Conservation (phyloP, 2,797 vertebrate genomes). For the Antrozous pallidus region DNA sequence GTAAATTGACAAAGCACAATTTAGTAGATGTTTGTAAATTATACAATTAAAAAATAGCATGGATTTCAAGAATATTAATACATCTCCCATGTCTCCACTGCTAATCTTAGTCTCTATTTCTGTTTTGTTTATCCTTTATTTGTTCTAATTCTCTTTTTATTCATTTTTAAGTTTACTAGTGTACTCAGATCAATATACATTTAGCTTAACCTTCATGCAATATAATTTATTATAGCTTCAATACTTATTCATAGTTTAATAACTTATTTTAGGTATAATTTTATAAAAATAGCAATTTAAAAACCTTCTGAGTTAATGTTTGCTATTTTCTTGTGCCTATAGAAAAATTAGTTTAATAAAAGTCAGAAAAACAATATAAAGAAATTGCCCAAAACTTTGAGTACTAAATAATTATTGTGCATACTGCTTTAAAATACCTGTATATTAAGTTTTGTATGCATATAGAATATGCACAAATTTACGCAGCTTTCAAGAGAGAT, state of each 20-base stretch:
- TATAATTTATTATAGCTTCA: neutral
- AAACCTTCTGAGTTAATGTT: neutral
- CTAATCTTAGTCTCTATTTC: neutral
- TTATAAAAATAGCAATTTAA: conserved; percentile 1
- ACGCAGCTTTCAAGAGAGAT: neutral
- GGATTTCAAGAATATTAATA: neutral
- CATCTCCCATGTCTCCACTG: neutral
- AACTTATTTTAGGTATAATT: neutral
- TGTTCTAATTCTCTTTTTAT: neutral
- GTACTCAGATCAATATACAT: neutral
- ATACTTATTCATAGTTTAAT: neutral
- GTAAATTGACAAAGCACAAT: too few relatives aligned
- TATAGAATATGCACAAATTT: conserved; percentile 2
- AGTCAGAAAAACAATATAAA: neutral
- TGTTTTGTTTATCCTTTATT: neutral
- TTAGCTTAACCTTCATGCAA: neutral
- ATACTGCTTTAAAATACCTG: conserved; percentile 31
- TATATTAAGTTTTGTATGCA: neutral
- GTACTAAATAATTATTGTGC: conserved; percentile 25
- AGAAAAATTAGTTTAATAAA: neutral
- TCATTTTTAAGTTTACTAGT: neutral
- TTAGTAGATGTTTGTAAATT: neutral
- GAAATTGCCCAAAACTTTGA: neutral
- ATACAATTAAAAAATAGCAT: neutral
- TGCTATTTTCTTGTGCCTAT: neutral